Base-by-base conservation (phyloP, 2,888 invertebrate species). In the Galerucella calmariensis region DNA sequence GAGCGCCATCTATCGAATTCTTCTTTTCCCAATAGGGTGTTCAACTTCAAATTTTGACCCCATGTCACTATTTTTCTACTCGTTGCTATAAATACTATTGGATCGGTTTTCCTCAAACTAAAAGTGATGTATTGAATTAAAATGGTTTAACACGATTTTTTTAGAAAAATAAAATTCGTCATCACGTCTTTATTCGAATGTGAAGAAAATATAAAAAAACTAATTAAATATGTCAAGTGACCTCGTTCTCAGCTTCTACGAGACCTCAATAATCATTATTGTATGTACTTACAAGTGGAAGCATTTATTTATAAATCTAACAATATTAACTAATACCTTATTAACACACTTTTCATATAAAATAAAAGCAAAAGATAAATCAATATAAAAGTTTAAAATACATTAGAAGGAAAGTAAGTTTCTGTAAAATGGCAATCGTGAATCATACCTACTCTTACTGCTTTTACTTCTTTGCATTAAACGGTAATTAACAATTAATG, bases 321-420 rank as follows among this genome's bases (percentile, higher is more conserved):
- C 10, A 59, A 66, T 72, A 72, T 72, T 71, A 71, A 41, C 56
- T 51, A n/a, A 46, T 59, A 66, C 65, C 51, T 63, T 70, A 61
- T 71, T 72, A 72, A 72, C 72, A 72, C 44, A 72, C 72, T 72
- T 72, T 66, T 59, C 44, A 48, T 41, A 48, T 24, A 48, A 24
- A 72, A 72, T 59, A 58, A 71, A 66, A 72, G 67, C 2, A 59
- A 63, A 65, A 58, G 56, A 16, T 70, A 62, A 58, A 63, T 65
- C 58, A 14, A 16, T 58, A 14, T 53, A 63, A 53, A 44, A 71
- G 16, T 65, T 20, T 20, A 20, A 1, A 65, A 46, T 65, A 56
- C 16, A n/a, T 61, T n/a, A n/a, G 8, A 41, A 46, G 16, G 63
- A 65, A 65, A 65, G 63, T 65, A 65, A 65, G 44, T 65, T 41